Percentiles rank a stretch among this genome's conserved stretches.
Conservation (phyloP, 2,113 vertebrate genomes). For the Thalassarche chlororhynchos region DNA sequence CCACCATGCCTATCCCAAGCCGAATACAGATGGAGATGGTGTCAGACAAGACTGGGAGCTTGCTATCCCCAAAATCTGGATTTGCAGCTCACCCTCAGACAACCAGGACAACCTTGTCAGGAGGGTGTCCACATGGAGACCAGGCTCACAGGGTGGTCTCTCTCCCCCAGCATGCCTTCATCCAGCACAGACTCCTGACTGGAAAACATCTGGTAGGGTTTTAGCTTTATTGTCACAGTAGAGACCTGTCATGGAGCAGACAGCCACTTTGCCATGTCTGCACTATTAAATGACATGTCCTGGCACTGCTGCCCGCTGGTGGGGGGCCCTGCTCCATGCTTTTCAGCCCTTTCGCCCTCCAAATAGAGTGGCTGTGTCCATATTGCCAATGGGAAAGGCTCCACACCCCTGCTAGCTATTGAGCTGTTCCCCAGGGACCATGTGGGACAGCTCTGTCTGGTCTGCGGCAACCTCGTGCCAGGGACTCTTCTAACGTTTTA, state of each 20-base stretch:
- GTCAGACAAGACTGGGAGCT: not conserved
- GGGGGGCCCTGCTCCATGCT: not conserved
- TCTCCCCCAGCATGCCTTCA: not conserved
- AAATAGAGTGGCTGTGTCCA: not conserved
- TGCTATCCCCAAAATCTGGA: not conserved
- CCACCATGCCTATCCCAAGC: not conserved
- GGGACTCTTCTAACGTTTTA: constrained; percentile 41
- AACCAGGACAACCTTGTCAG: not conserved
- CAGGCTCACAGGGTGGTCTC: not conserved
- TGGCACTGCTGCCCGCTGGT: not conserved
- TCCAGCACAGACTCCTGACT: not conserved
- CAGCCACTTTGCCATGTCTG: not conserved
- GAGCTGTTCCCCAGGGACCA: not conserved
- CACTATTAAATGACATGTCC: not conserved
- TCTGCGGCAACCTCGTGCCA: not conserved
- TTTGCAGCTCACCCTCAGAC: not conserved
- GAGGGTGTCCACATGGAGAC: not conserved
- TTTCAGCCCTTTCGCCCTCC: not conserved
- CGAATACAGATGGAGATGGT: not conserved
- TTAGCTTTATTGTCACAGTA: not conserved
- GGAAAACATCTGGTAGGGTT: not conserved
- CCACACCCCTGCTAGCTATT: not conserved
- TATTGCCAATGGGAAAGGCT: not conserved
- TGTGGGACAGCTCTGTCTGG: not conserved
- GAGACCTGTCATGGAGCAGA: not conserved